Base-by-base conservation (phyloP, 2,888 invertebrate species). In the Diaprepes abbreviatus region DNA sequence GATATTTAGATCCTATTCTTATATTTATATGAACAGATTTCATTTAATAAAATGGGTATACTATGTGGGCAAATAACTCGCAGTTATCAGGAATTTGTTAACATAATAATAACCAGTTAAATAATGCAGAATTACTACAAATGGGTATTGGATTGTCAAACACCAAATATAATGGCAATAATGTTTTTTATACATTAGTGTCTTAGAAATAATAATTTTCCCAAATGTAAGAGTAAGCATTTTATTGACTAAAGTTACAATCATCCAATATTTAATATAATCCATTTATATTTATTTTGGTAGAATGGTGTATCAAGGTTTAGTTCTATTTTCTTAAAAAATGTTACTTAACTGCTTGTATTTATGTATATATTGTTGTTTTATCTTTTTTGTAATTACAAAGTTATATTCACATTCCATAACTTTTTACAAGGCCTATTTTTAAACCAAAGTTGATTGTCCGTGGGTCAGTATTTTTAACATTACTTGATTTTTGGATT, bases 381-480 rank as follows among this genome's bases (percentile, higher is more conserved):
- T 16, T 45, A 28, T 40, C n/a, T 36, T 12, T 7, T 36, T 60
- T 48, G 31, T 50, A 45, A 48, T 35, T 35, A 10, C 10, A 31
- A 54, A 59, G 16, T 17, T 60, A 63, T 65, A 16, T 35, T 57
- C 35, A 57, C 65, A 65, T 65, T 65, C 65, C 65, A 58, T 36
- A 57, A 57, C 48, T 16, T 66, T 40, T 66, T 59, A 50, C 12
- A 31, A 59, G 59, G 59, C 66, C 67, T 60, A 57, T 21, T 43
- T 55, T 67, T 21, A 63, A 68, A 63, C 68, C 68, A 68, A 68
- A 68, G 68, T 63, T 60, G 14, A 60, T 59, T 55, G 31, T 35
- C 28, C 2, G 12, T 9, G 28, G 12, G 16, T 28, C 24, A 50
- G 28, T 28, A 28, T 12, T 50, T 16, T 50, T 21, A 45, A 50